Conservation (phyloP, 2,113 vertebrate species). For the Paradisaea rubra region DNA sequence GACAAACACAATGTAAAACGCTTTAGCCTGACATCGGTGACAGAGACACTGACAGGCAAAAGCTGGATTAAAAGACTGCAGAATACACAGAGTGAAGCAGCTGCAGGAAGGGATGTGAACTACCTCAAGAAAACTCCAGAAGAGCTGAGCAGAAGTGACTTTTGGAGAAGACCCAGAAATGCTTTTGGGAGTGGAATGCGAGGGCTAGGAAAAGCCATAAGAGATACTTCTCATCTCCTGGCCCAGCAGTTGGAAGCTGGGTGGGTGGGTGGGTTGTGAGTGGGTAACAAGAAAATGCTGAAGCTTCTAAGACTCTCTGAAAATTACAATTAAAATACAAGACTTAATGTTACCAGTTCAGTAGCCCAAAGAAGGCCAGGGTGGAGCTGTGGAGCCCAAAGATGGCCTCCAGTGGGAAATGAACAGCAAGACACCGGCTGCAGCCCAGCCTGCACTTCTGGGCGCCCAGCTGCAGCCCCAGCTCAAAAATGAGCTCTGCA, state of each 20-base stretch:
- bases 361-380: not conserved
- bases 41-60: constrained; percentile 49
- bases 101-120: not conserved
- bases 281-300: not conserved
- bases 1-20: constrained; percentile 45
- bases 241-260: not conserved
- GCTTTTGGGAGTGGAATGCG: not conserved
- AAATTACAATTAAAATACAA: not conserved
- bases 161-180: constrained; percentile 6
- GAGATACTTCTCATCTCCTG: not conserved
- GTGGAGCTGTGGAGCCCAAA: not conserved
- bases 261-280: not conserved
- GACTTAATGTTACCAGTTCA: not conserved
- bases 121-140: constrained; percentile 2
- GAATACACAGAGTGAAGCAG: not conserved
- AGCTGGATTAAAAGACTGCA: constrained; percentile 13
- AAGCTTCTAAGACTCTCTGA: not conserved
- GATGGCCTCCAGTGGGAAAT: not conserved
- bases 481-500: not conserved
- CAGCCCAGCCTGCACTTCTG: not conserved
- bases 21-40: constrained; percentile 30
- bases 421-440: not conserved
- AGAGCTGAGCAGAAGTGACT: not conserved
- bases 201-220: not conserved
- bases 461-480: not conserved